phyloP scores from a whole-genome alignment of 1,140 invertebrate species.

The Pseudomyrmex gracilis region DNA sequence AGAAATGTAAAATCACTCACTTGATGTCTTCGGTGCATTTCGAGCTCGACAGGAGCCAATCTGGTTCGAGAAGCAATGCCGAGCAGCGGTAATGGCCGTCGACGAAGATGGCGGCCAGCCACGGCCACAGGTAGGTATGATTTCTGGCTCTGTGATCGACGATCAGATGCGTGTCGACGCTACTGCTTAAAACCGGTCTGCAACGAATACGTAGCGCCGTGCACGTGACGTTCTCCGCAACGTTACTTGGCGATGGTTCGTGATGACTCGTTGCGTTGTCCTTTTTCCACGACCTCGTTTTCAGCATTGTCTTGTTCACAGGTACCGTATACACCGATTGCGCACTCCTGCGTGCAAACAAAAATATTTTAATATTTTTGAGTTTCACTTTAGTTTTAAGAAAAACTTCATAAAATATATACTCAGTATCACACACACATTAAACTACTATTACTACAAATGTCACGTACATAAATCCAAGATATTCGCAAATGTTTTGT shows the following conservation, averaged over 20 bases:
- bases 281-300: not conserved
- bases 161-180: constrained; percentile 65
- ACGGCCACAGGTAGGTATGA: constrained; percentile 86
- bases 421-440: not conserved
- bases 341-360: constrained; percentile 65
- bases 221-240: constrained; percentile 47
- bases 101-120: constrained; percentile 89
- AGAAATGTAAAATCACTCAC: constrained; percentile 79
- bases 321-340: constrained; percentile 53
- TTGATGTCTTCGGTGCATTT: constrained; percentile 86
- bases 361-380: not conserved
- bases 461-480: constrained; percentile 87
- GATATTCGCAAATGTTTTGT: constrained; percentile 86
- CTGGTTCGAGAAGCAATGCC: constrained; percentile 87
- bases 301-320: constrained; percentile 60
- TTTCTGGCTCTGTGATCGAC: constrained; percentile 65
- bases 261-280: constrained; percentile 3
- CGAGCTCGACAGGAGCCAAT: constrained; percentile 88
- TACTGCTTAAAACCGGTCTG: constrained; percentile 75
- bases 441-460: no score
- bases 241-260: not conserved
- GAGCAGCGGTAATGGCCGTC: constrained; percentile 89
- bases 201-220: constrained; percentile 73
- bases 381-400: not conserved
- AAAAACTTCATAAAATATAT: not conserved